Evolutionary conservation across 2,888 invertebrate genomes (phyloP).

Genomic region (Caenorhabditis doughertyi): DNA sequence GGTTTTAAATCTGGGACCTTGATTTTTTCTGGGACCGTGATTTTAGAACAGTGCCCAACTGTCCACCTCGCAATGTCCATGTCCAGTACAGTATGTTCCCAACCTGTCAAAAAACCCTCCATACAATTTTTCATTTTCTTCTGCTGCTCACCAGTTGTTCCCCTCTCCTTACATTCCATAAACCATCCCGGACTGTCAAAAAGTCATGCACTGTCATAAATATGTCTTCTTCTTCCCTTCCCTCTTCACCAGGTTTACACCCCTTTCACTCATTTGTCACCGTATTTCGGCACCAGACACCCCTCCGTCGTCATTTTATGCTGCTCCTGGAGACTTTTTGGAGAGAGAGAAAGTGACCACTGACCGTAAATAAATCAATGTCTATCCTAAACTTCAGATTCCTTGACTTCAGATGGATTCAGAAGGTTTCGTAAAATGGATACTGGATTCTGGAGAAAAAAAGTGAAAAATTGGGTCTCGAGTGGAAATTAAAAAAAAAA

Average conservation of each 20-base stretch:
- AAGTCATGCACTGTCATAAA: conserved; percentile 60
- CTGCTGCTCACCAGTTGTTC: conserved; percentile 20
- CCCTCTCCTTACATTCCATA: conserved; percentile 13
- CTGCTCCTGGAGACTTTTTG: neutral
- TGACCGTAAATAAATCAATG: neutral
- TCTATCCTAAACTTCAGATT: neutral
- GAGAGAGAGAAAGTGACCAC: no score
- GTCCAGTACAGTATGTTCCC: no score
- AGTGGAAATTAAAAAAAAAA: neutral
- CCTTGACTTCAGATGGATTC: no score
- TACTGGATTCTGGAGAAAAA: neutral
- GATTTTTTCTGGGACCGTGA: no score
- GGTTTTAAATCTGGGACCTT: no score
- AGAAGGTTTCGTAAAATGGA: no score
- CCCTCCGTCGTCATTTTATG: conserved; percentile 1
- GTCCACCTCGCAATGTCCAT: no score
- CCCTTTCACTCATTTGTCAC: conserved; percentile 35
- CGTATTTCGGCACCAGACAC: conserved; percentile 10
- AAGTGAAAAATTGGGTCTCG: neutral
- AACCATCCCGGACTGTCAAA: conserved; percentile 36
- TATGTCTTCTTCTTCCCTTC: neutral
- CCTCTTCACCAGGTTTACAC: conserved; percentile 17
- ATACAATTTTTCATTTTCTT: neutral
- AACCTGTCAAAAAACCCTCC: neutral
- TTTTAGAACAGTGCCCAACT: no score